A percentile compares a stretch with the other conserved stretches of the same genome.
These are phyloP conservation scores for Cheilosia soror DNA, from an alignment of 2,888 invertebrate genomes.

Conservation along the genomic window DNA sequence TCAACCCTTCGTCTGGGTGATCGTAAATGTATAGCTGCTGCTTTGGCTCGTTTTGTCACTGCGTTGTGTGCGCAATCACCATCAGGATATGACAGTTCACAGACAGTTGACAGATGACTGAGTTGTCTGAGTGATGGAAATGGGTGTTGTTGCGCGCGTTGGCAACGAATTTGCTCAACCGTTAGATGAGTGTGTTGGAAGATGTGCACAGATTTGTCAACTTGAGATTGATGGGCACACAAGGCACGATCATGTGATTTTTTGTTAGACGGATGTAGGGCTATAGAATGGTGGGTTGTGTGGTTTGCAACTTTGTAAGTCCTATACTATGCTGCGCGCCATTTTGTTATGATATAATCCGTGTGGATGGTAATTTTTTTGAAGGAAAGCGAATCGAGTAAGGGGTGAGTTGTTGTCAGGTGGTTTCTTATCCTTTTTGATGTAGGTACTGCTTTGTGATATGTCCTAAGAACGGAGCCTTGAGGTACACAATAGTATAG, in stretches of 20 bases:
- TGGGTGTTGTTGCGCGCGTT: constrained; percentile 77
- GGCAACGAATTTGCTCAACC: constrained; percentile 77
- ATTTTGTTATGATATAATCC: too few species aligned
- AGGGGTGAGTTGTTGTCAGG: too few species aligned
- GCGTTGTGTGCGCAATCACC: constrained; percentile 40
- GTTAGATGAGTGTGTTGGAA: constrained; percentile 66
- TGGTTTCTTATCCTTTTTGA: too few species aligned
- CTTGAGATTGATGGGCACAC: constrained; percentile 56
- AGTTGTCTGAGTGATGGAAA: constrained; percentile 78
- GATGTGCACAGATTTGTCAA: constrained; percentile 65
- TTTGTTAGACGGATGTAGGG: not conserved
- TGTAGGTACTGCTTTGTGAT: too few species aligned
- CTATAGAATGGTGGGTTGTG: not conserved
- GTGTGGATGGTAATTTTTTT: too few species aligned
- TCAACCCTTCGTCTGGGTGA: constrained; percentile 49
- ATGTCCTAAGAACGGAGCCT: too few species aligned
- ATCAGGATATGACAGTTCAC: constrained; percentile 65
- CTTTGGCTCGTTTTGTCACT: too few species aligned
- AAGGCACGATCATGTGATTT: constrained; percentile 17
- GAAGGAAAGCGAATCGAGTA: too few species aligned
- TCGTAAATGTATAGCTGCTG: not conserved
- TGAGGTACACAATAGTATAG: too few species aligned
- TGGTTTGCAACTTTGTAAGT: not conserved
- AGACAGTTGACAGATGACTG: constrained; percentile 79
- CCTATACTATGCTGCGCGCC: too few species aligned